Conservation (phyloP, 2,888 invertebrate genomes). For the Pecten maximus region DNA sequence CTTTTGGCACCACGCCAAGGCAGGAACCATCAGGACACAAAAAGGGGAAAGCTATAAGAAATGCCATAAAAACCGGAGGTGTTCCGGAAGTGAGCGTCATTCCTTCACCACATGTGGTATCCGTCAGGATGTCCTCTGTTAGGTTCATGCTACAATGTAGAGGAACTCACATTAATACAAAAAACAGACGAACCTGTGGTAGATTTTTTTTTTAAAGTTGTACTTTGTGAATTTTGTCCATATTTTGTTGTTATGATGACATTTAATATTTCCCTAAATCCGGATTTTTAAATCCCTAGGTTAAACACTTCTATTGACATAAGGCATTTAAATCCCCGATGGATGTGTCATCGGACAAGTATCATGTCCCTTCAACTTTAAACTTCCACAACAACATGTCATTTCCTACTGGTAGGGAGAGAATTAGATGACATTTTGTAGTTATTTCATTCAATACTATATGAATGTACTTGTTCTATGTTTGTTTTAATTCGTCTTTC, state of each 20-base stretch:
- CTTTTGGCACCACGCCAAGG: neutral
- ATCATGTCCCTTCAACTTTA: neutral
- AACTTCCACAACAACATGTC: neutral
- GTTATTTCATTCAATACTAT: neutral
- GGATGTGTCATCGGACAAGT: neutral
- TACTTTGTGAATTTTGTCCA: neutral
- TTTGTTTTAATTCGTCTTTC: neutral
- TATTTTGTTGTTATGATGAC: neutral
- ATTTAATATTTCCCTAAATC: constrained; percentile 16
- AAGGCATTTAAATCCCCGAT: neutral
- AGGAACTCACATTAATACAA: neutral
- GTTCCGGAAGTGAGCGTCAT: neutral
- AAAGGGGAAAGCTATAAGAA: constrained; percentile 8
- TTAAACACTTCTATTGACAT: constrained; percentile 7
- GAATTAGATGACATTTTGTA: neutral
- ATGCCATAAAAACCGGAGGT: neutral
- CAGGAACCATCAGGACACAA: neutral
- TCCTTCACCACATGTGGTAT: neutral
- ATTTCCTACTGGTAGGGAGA: neutral
- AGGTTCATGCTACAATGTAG: neutral
- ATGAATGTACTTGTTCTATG: neutral
- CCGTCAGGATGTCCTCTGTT: neutral
- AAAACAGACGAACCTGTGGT: neutral
- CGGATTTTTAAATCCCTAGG: neutral
- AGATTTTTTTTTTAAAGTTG: neutral